These are phyloP conservation scores for Myiozetetes cayanensis DNA, from an alignment of 2,113 vertebrate genomes.

Conservation along the genomic window DNA sequence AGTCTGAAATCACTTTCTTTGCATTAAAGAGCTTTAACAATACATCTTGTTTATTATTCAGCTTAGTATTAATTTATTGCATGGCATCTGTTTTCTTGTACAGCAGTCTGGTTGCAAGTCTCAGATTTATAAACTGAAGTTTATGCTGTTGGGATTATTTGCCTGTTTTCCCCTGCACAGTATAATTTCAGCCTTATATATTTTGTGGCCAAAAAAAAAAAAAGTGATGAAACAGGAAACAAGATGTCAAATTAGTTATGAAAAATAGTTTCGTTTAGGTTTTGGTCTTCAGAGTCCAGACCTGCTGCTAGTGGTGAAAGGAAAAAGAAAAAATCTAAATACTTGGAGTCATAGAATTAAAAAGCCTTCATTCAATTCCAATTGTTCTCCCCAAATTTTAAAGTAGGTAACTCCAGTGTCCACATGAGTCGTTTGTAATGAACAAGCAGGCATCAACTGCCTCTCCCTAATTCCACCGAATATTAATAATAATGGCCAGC, in stretches of 20 bases:
- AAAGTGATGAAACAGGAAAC: not conserved
- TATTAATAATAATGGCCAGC: no score
- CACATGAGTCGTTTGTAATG: not conserved
- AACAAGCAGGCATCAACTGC: not conserved
- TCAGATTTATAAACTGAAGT: not conserved
- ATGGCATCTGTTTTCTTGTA: constrained; percentile 47
- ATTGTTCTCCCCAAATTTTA: not conserved
- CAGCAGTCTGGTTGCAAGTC: constrained; percentile 13
- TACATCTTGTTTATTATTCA: constrained; percentile 54
- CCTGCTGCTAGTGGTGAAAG: not conserved
- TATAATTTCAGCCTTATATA: not conserved
- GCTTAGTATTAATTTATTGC: constrained; percentile 56
- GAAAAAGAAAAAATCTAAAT: not conserved
- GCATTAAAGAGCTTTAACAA: constrained; percentile 39
- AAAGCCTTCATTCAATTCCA: not conserved
- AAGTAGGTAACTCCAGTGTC: not conserved
- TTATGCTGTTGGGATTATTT: not conserved
- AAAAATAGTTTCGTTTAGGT: not conserved
- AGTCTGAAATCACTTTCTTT: constrained; percentile 56
- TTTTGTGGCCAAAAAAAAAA: not conserved
- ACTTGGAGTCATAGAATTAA: not conserved
- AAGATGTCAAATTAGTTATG: not conserved
- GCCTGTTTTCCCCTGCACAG: not conserved
- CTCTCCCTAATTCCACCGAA: not conserved
- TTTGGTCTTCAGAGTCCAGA: not conserved